Evolutionary conservation across 2,888 invertebrate genomes (phyloP), one percentile per base, ranked within the genome.

Genomic region (Zelleria hepariella): DNA sequence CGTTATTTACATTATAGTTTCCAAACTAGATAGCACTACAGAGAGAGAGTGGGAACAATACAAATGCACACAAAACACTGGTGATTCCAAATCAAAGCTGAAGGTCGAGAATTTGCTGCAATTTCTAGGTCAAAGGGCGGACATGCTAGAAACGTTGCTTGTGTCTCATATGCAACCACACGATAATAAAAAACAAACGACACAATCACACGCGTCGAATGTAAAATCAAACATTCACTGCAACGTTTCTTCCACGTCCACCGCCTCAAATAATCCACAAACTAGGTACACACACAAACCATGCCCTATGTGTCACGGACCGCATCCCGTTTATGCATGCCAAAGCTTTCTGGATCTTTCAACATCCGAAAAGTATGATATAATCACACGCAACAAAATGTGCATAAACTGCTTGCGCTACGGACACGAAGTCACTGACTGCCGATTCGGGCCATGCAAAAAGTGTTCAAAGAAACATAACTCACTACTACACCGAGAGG

Each of bases 31-130:
- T 61, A 7, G 53, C 1, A 47, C 58, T 7, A 68, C 68, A 0
- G 63, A 61, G 23, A 62, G 62, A 1, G 65, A 65, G 24, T 71
- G 69, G 67, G 67, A 69, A 55, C 58, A 54, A 47, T 61, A 61
- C 49, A 61, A 60, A 56, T 49, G 59, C 20, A 58, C 58, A 8
- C 5, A 42, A n/a, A n/a, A n/a, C n/a, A n/a, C n/a, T n/a, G n/a
- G n/a, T n/a, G n/a, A n/a, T 10, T 20, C 20, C 48, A 48, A 6
- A 15, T 15, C 48, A 48, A 10, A 48, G n/a, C 26, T 55, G 26
- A 15, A 5, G 18, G 25, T 55, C 7, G n/a, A 25, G 7, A 27
- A 25, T 5, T 55, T 55, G 27, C 3, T 55, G n/a, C 25, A 4
- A 5, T 55, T 55, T 24, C 23, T 53, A 21, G 23, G 23, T 21